Base-by-base conservation (phyloP, 2,888 invertebrate species). In the Petrolisthes cinctipes region DNA sequence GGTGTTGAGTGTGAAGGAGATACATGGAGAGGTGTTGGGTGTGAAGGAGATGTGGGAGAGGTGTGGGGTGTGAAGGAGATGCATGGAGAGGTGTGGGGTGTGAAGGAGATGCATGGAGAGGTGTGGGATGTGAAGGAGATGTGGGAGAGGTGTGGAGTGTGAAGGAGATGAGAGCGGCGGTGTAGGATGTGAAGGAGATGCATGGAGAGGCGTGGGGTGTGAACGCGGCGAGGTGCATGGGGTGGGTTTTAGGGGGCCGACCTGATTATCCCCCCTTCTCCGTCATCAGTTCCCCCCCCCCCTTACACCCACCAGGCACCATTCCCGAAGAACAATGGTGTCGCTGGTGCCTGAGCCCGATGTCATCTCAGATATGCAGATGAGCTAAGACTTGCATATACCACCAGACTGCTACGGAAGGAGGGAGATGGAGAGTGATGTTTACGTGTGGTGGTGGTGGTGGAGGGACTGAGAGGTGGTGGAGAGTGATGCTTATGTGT, bases 291-390 rank as follows among this genome's bases (percentile, higher is more conserved):
- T 37, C 37, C 37, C 37, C 37, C 37, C 1, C 37, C 37, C 37
- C 37, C 1, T 2, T 37, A 37, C 37, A 37, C 37, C 37, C 37
- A 37, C 37, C 37, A 0, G 37, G 37, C 37, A 37, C 37, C 71
- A 71, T 71, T 71, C 71, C 14, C 71, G 66, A 85, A 85, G 85
- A 85, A 85, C 85, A 85, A 85, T 85, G 53, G 85, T 85, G 75
- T 37, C 51, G 79, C 81, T 81, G 37, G 66, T 37, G 53, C 51
- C 66, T 56, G 20, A 23, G 37, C 14, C 79, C 54, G 85, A 85
- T 85, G 85, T 85, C 85, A 85, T 85, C 85, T 79, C 68, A 85
- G 85, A 85, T 85, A 85, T 85, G 85, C 85, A 85, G 68, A 85
- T 85, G 85, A 79, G 68, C 79, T 5, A 85, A 82, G 66, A 68